These are phyloP conservation scores for Leucopternis melanops DNA, from an alignment of 2,113 vertebrate species.

Conservation along the genomic window DNA sequence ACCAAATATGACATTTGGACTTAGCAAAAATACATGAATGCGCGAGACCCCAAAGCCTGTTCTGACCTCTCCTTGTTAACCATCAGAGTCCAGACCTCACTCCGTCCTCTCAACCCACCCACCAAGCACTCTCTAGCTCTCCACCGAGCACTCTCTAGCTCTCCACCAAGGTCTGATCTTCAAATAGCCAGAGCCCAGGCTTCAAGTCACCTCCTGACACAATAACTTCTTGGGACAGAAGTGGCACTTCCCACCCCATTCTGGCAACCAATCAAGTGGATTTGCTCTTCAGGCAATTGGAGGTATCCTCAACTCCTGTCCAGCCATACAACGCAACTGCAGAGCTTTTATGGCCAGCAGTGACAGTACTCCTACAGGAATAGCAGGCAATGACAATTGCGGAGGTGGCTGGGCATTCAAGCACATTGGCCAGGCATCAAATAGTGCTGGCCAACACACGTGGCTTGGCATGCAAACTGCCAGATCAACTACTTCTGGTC, in stretches of 20 bases:
- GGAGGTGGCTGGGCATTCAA: not conserved
- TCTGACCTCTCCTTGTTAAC: not conserved
- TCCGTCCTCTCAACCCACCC: accelerated
- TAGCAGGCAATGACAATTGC: not conserved
- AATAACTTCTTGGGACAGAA: not conserved
- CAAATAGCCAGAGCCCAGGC: not conserved
- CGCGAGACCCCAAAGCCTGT: accelerated
- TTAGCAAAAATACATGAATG: accelerated
- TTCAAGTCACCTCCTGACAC: not conserved
- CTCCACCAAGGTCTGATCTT: accelerated
- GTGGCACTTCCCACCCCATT: not conserved
- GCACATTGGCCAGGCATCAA: not conserved
- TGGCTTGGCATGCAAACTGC: not conserved
- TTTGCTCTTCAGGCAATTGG: not conserved
- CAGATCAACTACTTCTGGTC: not conserved
- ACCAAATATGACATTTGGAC: not conserved
- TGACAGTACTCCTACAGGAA: not conserved
- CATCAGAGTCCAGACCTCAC: not conserved
- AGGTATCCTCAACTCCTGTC: not conserved
- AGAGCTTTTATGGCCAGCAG: not conserved
- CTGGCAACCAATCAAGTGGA: no score
- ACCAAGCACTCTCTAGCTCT: not conserved
- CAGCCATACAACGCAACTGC: not conserved
- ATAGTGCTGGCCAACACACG: not conserved
- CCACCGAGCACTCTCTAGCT: not conserved